Evolutionary conservation across 2,888 invertebrate species (phyloP).

Genomic region (Platycheirus albimanus): DNA sequence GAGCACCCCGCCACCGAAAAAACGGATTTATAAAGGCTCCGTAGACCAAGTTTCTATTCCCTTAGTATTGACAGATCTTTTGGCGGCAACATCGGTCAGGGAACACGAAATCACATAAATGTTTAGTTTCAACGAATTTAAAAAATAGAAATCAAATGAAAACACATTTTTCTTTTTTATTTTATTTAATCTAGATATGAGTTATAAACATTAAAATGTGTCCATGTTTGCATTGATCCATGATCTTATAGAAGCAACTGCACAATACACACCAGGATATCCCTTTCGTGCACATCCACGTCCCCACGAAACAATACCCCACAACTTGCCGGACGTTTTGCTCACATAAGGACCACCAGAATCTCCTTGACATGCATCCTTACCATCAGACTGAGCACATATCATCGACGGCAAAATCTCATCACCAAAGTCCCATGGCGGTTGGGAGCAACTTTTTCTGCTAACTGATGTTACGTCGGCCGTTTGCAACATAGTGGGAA

Average conservation of each 20-base stretch:
- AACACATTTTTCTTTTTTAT: no score
- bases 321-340: background rate
- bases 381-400: slow-evolving; percentile 10
- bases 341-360: slow-evolving; percentile 10
- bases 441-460: background rate
- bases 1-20: no score
- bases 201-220: background rate
- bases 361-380: slow-evolving; percentile 26
- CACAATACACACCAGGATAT: slow-evolving; percentile 9
- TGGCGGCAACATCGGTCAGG: no score
- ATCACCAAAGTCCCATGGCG: background rate
- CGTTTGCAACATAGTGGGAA: background rate
- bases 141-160: no score
- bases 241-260: background rate
- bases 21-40: no score
- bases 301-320: slow-evolving; percentile 26
- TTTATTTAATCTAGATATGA: no score
- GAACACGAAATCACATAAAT: no score
- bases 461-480: background rate
- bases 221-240: background rate
- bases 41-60: no score
- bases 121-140: no score
- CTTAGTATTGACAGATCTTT: no score
- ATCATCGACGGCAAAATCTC: background rate
- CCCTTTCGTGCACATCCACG: slow-evolving; percentile 3